phyloP scores from a whole-genome alignment of 2,888 invertebrate species.

The Lycophotia porphyrea region DNA sequence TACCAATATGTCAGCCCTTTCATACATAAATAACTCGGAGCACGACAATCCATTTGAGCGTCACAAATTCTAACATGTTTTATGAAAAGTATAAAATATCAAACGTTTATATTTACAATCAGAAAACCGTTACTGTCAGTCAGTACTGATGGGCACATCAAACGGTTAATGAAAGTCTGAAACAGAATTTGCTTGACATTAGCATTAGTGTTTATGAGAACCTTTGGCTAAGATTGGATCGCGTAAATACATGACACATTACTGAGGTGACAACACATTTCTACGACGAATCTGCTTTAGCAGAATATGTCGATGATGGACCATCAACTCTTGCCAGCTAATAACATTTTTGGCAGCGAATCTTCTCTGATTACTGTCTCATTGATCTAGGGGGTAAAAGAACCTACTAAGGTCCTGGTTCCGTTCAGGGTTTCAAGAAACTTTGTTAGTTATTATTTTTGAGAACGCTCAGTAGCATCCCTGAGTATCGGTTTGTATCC shows the following conservation, averaged over 20 bases:
- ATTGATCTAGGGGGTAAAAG: background rate
- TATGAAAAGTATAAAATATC: constrained; percentile 53
- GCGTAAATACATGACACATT: background rate
- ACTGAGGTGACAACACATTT: background rate
- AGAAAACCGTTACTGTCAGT: constrained; percentile 34
- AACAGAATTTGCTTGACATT: constrained; percentile 5
- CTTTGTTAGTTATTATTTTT: background rate
- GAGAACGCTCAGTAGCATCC: background rate
- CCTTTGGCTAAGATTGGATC: background rate
- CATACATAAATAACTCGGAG: constrained; percentile 38
- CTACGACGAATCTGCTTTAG: background rate
- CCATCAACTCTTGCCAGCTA: no score
- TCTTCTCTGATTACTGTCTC: background rate
- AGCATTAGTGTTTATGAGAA: background rate
- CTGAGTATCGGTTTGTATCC: background rate
- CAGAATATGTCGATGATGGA: background rate
- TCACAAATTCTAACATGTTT: constrained; percentile 31
- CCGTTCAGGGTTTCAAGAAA: background rate
- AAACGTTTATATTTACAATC: constrained; percentile 32
- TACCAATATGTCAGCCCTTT: constrained; percentile 35
- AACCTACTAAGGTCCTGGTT: background rate
- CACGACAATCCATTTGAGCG: constrained; percentile 26
- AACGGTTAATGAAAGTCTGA: constrained; percentile 13
- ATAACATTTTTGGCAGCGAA: background rate
- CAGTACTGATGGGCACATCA: constrained; percentile 51